These are phyloP conservation scores for Phaonia tiefii DNA, from an alignment of 2,888 invertebrate species.

Conservation along the genomic window DNA sequence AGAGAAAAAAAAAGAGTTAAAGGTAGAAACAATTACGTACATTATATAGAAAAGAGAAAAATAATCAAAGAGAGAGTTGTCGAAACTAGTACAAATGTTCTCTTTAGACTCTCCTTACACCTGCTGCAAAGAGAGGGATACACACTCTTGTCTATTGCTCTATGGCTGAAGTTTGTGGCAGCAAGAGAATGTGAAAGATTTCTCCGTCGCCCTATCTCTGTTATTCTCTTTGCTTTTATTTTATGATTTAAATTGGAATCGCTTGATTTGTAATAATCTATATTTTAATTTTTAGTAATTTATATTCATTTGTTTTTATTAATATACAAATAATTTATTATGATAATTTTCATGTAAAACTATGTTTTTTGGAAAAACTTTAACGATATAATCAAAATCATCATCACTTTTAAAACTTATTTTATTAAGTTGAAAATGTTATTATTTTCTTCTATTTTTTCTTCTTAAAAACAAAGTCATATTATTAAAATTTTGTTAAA, in stretches of 20 bases:
- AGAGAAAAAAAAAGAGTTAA: slow-evolving; percentile 12
- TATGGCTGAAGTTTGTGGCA: too few species aligned
- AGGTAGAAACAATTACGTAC: slow-evolving; percentile 17
- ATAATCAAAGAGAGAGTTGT: too few species aligned
- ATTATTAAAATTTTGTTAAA: too few species aligned
- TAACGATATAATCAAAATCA: slow-evolving; percentile 60
- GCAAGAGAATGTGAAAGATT: too few species aligned
- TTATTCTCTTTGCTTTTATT: too few species aligned
- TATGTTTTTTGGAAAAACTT: slow-evolving; percentile 63
- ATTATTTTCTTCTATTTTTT: too few species aligned
- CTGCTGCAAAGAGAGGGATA: neutral
- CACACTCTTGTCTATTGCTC: slow-evolving; percentile 12
- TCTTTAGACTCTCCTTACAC: too few species aligned
- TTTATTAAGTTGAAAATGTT: slow-evolving; percentile 45
- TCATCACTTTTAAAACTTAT: slow-evolving; percentile 37
- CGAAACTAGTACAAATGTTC: too few species aligned
- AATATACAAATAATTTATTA: slow-evolving; percentile 25
- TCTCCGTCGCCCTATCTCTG: too few species aligned
- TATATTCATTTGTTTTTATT: slow-evolving; percentile 35
- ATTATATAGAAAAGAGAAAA: slow-evolving; percentile 13
- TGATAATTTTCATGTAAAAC: slow-evolving; percentile 22
- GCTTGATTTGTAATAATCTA: neutral
- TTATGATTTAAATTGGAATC: too few species aligned
- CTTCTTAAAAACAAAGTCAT: too few species aligned
- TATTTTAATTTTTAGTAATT: slow-evolving; percentile 27